Evolutionary conservation across 1,140 invertebrate species (phyloP).

Genomic region (Aleiodes sp.): DNA sequence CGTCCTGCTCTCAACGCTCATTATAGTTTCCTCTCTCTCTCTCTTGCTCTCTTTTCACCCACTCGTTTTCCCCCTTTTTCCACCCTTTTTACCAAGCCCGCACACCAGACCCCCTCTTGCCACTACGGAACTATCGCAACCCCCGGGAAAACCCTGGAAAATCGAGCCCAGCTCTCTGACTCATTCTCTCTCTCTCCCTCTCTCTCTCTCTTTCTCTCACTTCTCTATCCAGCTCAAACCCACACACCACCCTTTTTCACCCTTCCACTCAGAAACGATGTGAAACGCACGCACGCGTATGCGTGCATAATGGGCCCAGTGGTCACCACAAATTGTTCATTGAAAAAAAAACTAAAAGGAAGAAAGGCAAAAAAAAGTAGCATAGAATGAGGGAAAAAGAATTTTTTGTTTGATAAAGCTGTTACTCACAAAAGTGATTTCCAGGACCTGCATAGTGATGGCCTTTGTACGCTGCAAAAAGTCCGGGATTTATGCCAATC

Average conservation of each 20-base stretch:
- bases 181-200: neutral
- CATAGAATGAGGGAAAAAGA: neutral
- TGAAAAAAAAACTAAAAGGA: conserved; percentile 47
- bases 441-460: conserved; percentile 98
- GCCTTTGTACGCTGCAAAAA: conserved; percentile 96
- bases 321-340: conserved; percentile 54
- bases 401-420: neutral
- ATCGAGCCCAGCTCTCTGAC: conserved; percentile 51
- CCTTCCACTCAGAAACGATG: conserved; percentile 21
- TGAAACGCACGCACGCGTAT: conserved; percentile 46
- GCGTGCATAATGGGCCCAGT: conserved; percentile 48
- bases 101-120: conserved; percentile 27
- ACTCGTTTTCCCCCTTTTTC: conserved; percentile 31
- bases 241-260: conserved; percentile 2
- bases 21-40: conserved; percentile 29
- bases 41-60: conserved; percentile 11
- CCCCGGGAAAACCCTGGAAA: conserved; percentile 65
- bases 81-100: conserved; percentile 41
- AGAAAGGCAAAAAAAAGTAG: too few species aligned
- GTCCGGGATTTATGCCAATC: conserved; percentile 97
- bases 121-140: conserved; percentile 41
- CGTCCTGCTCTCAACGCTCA: conserved; percentile 20
- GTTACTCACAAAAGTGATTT: conserved; percentile 93
- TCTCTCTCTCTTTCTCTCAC: neutral
- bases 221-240: neutral